Evolutionary conservation across 92 coral and sea anemone genomes (phyloP), one percentile per base, ranked within the genome.

Genomic region (Zoanthus gigantus): DNA sequence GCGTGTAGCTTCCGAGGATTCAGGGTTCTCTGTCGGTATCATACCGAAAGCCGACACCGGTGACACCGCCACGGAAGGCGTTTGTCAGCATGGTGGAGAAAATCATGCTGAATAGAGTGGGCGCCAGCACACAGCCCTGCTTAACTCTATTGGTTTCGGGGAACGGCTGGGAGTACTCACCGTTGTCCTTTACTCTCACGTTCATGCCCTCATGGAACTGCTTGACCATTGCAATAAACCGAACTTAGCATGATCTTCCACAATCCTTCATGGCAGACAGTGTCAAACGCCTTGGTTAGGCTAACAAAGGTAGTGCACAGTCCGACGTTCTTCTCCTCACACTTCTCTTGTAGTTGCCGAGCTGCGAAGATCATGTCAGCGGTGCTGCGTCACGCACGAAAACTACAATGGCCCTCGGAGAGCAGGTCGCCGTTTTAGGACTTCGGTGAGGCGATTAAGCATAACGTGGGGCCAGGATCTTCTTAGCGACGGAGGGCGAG

Each of bases 401-500:
- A 8, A 53, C 80, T 8, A 53, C 80, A 29, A 17, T 45, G 82
- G 45, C 82, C 11, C 12, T 76, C 82, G 29, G 82, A 28, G 63
- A 76, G 82, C 37, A 44, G 61, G 44, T 57, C 61, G 61, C 67
- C 6, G 28, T 76, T 61, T 14, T 23, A 76, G 82, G 61, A n/a
- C 44, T 68, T 68, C 71, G 30, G 42, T 46, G 14, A 87, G 79
- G 7, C 93, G 79, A 48, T 73, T 87, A n/a, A 83, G 83, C 61
- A 91, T 57, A 16, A 87, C 74, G 6, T 81, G 30, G 37, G 88
- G 88, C 17, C 23, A 87, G 54, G 71, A 83, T 67, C 85, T 91
- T 91, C 13, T 91, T 88, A 17, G 91, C 85, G 5, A 82, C 23
- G 47, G 84, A 84, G 29, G 82, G 81, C 73, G 23, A 68, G 73